A percentile compares a stretch with the other conserved stretches of the same genome.
Evolutionary conservation across 2,113 vertebrate genomes (phyloP).

Genomic region (Elachura formosa): DNA sequence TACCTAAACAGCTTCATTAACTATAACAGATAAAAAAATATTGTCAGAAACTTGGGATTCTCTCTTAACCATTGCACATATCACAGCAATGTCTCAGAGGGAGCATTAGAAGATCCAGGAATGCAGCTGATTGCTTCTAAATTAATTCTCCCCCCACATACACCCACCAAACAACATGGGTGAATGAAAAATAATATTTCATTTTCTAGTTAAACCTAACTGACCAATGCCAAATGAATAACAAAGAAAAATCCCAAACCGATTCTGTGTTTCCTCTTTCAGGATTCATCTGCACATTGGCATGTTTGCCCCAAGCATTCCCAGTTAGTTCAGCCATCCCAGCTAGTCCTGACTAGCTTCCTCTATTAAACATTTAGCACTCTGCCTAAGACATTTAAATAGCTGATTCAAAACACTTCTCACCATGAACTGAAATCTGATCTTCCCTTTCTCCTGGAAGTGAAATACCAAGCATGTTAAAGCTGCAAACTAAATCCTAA

Average conservation of each 20-base stretch:
- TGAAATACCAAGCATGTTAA: not conserved
- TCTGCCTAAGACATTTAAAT: slow-evolving; percentile 2
- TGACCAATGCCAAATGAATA: slow-evolving; percentile 9
- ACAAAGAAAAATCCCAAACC: not conserved
- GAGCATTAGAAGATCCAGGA: not conserved
- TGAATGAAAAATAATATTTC: slow-evolving; percentile 19
- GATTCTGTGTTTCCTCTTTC: slow-evolving; percentile 11
- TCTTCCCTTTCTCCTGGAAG: slow-evolving; percentile 32
- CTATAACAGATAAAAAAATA: slow-evolving; percentile 6
- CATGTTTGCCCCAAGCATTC: slow-evolving; percentile 8
- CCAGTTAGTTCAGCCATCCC: slow-evolving; percentile 11
- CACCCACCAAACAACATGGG: not conserved
- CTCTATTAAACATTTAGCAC: slow-evolving; percentile 7
- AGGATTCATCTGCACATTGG: slow-evolving; percentile 18
- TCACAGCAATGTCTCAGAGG: not conserved
- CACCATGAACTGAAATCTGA: slow-evolving; percentile 27
- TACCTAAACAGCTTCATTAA: slow-evolving; percentile 36
- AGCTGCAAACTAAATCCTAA: slow-evolving; percentile 55
- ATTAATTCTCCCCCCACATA: not conserved
- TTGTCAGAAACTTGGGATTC: slow-evolving; percentile 10
- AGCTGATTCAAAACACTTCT: slow-evolving; percentile 34
- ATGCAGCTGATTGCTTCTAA: not conserved
- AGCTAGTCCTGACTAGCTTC: not conserved
- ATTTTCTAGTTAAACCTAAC: not conserved
- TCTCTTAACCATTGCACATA: not conserved